Conservation (phyloP, 2,113 vertebrate species). For the Tragelaphus buxtoni region DNA sequence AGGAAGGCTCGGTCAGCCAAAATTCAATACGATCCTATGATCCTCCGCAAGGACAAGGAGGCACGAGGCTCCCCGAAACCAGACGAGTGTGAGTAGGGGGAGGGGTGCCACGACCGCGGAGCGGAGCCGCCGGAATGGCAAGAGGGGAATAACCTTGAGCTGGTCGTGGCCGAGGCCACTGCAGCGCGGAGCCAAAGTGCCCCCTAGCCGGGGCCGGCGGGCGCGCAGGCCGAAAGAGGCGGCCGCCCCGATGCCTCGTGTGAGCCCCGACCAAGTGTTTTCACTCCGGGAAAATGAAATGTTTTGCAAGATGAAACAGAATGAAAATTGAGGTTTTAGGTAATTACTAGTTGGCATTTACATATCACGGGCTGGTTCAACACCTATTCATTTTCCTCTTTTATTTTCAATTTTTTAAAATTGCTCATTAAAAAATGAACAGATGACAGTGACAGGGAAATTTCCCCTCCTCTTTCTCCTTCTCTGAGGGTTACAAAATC, state of each 20-base stretch:
- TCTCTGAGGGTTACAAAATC: conserved; percentile 79
- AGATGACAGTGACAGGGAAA: conserved; percentile 82
- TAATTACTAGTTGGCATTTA: conserved; percentile 91
- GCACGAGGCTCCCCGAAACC: not conserved
- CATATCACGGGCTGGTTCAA: conserved; percentile 89
- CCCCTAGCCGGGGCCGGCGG: conserved; percentile 75
- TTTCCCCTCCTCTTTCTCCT: conserved; percentile 74
- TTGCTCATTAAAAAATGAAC: conserved; percentile 87
- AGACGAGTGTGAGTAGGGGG: not conserved
- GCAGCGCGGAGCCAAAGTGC: conserved; percentile 67
- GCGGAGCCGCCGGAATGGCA: conserved; percentile 38
- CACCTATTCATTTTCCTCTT: conserved; percentile 90
- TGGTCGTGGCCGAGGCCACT: not conserved
- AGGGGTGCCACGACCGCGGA: not conserved
- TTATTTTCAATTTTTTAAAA: conserved; percentile 89
- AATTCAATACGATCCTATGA: not conserved
- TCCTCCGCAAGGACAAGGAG: conserved; percentile 55
- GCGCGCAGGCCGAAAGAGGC: conserved; percentile 28
- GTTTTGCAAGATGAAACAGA: conserved; percentile 89
- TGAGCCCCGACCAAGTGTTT: conserved; percentile 83
- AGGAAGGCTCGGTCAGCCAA: conserved; percentile 17
- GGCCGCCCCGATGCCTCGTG: conserved; percentile 47
- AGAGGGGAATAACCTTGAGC: conserved; percentile 69
- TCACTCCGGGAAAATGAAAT: conserved; percentile 87
- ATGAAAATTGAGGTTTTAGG: conserved; percentile 89